Evolutionary conservation across 2,888 invertebrate species (phyloP), one percentile per base, ranked within the genome.

Genomic region (Luperina nickerlii): DNA sequence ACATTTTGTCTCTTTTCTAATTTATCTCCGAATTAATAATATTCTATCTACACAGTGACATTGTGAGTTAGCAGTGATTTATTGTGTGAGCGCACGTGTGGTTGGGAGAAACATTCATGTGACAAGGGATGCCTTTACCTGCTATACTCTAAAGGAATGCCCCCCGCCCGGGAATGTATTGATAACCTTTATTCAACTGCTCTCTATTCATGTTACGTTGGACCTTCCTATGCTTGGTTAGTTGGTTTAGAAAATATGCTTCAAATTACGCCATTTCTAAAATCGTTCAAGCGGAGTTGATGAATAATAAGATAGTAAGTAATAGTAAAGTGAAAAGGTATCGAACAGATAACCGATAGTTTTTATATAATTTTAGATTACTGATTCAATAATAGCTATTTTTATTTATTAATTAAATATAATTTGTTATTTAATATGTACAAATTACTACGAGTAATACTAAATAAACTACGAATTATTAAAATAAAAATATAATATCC

Each of bases 101-200:
- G 94, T 93, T 91, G 90, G 92, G 88, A 88, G 88, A 88, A 90
- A 89, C 90, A 91, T 91, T 90, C 91, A 90, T 92, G 92, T 95
- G 95, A 95, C 94, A 92, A 94, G 95, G 95, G 95, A 94, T 92
- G 92, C 90, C 92, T 87, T 89, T 96, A 96, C 96, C 96, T 96
- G 96, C 95, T 94, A 91, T 70, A 9, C 15, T 38, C 54, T 70
- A 57, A 94, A 93, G 93, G 94, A 95, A 94, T 91, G 91, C 90
- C 87, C 90, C 87, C 89, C 80, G 86, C 81, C 91, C 90, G 84
- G 87, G 90, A 90, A 92, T 90, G 91, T 91, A 93, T 95, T 94
- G 94, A 94, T 94, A 94, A 94, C 92, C 88, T 92, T 93, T 94
- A 94, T 94, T 95, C 93, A 94, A 93, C 91, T 92, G 91, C 91